Evolutionary conservation across 2,113 vertebrate genomes (phyloP).

Genomic region (Ophiodon elongatus): DNA sequence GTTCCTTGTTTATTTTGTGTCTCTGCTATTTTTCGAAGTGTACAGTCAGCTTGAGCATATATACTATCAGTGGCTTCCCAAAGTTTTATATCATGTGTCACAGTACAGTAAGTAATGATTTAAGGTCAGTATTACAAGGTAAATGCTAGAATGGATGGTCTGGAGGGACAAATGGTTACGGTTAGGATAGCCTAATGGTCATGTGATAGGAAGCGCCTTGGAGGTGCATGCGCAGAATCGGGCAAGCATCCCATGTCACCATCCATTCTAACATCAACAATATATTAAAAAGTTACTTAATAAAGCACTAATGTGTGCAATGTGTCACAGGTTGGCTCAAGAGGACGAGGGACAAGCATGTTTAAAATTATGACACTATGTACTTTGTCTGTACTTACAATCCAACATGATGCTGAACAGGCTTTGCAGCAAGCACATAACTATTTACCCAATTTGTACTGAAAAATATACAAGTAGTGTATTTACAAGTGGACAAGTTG

Average conservation of each 20-base stretch:
- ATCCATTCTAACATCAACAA: neutral
- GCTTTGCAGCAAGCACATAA: neutral
- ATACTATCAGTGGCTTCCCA: neutral
- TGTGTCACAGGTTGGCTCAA: neutral
- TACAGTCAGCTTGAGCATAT: neutral
- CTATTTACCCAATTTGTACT: neutral
- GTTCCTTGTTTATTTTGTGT: neutral
- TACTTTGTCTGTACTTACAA: neutral
- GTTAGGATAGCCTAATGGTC: too few relatives aligned
- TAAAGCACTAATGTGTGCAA: neutral
- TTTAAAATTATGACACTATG: too few relatives aligned
- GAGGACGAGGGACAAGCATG: neutral
- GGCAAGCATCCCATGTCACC: too few relatives aligned
- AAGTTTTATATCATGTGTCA: neutral
- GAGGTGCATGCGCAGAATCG: too few relatives aligned
- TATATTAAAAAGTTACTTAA: too few relatives aligned
- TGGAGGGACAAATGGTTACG: neutral
- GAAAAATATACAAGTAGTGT: constrained; percentile 13
- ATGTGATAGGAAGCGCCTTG: too few relatives aligned
- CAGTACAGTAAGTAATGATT: too few relatives aligned
- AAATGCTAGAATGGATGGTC: neutral
- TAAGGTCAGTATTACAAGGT: neutral
- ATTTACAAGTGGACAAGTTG: constrained; percentile 7
- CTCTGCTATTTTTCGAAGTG: neutral
- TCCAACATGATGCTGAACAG: neutral